These are phyloP conservation scores for Megaleporinus macrocephalus DNA, from an alignment of 2,113 vertebrate species.

Conservation along the genomic window DNA sequence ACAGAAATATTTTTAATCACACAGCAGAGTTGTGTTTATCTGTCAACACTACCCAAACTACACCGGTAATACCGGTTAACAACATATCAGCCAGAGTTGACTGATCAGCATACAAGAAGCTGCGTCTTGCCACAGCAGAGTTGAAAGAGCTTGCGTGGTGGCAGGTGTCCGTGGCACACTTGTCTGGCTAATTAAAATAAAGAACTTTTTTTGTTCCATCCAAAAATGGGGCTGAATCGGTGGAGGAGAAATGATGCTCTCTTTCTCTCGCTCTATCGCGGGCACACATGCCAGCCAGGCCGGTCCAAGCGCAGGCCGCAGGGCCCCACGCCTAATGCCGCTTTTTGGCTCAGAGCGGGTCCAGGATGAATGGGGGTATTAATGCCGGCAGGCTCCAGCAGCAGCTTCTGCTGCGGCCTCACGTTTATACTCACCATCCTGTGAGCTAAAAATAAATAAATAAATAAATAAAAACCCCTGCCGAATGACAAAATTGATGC, in stretches of 20 bases:
- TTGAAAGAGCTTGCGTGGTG: conserved; percentile 43
- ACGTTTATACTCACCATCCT: conserved; percentile 38
- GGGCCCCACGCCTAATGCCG: conserved; percentile 55
- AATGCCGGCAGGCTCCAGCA: conserved; percentile 54
- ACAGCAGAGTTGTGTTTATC: too few species aligned
- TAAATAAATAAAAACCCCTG: conserved; percentile 11
- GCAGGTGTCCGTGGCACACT: conserved; percentile 56
- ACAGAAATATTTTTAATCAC: too few species aligned
- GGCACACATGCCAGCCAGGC: conserved; percentile 47
- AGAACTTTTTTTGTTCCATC: conserved; percentile 46
- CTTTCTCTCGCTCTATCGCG: conserved; percentile 29
- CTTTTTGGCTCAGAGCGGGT: conserved; percentile 54
- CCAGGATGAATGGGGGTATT: conserved; percentile 59
- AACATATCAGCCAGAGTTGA: too few species aligned
- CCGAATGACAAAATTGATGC: conserved; percentile 55
- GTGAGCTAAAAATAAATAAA: conserved; percentile 25
- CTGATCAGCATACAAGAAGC: background rate
- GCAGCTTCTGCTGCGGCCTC: conserved; percentile 35
- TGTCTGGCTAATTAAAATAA: conserved; percentile 63
- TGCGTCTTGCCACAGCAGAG: conserved; percentile 13
- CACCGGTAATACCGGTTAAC: too few species aligned
- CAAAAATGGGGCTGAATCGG: conserved; percentile 39
- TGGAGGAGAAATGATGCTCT: conserved; percentile 56
- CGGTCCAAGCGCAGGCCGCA: conserved; percentile 52
- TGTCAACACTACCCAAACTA: too few species aligned